Evolutionary conservation across 2,888 invertebrate genomes (phyloP).

Genomic region (Schrankia costaestrigalis): DNA sequence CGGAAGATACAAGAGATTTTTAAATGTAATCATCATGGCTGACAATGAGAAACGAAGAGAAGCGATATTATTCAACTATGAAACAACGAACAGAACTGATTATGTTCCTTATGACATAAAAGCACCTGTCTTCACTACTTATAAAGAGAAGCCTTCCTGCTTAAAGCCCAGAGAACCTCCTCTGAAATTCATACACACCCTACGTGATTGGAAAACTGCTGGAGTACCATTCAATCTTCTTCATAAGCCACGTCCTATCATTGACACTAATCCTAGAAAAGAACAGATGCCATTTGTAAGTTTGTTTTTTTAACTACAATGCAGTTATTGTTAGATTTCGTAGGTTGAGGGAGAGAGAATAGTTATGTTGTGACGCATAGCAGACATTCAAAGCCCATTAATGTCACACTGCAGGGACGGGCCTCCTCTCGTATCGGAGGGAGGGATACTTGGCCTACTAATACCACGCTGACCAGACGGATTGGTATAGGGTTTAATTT

Average conservation of each 20-base stretch:
- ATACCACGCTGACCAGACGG: too few relatives aligned
- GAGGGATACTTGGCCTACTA: too few relatives aligned
- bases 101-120: slow-evolving; percentile 34
- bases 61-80: slow-evolving; percentile 45
- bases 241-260: slow-evolving; percentile 37
- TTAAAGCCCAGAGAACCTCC: slow-evolving; percentile 16
- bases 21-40: too few relatives aligned
- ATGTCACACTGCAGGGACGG: too few relatives aligned
- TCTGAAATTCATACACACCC: slow-evolving; percentile 46
- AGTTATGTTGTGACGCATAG: too few relatives aligned
- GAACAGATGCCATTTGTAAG: slow-evolving; percentile 45
- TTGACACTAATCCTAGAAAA: slow-evolving; percentile 38
- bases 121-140: slow-evolving; percentile 25
- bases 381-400: too few relatives aligned
- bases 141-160: slow-evolving; percentile 27
- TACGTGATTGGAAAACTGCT: slow-evolving; percentile 36
- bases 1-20: too few relatives aligned
- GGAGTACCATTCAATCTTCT: slow-evolving; percentile 43
- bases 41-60: slow-evolving; percentile 25
- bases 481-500: too few relatives aligned
- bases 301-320: slow-evolving; percentile 3
- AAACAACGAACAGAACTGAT: slow-evolving; percentile 41
- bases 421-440: too few relatives aligned
- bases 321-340: background rate
- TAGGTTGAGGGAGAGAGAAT: too few relatives aligned